Base-by-base conservation (phyloP, 2,113 vertebrate genomes). In the Danionella cerebrum region DNA sequence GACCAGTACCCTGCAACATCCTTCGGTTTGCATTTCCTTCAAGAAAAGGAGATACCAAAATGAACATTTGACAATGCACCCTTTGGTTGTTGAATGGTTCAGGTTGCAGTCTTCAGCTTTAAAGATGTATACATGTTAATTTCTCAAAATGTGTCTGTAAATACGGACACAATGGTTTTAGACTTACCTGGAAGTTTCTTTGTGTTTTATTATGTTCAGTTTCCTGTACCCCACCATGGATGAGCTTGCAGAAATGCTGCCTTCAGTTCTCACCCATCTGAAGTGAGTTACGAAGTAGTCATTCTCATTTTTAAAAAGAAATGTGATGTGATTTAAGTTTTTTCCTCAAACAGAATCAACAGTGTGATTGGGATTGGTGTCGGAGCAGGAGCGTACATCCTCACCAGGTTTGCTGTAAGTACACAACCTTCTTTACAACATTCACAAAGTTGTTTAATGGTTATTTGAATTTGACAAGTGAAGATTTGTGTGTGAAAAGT, bases 191-290 rank as follows among this genome's bases (percentile, higher is more conserved):
- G 19, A 6, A 42, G 12, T 65, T 44, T 10, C 2, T 22, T 18
- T 33, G n/a, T 22, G 6, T 47, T 13, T 42, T 24, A 14, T 47
- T 21, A 5, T 29, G 9, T 25, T 52, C 68, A 98, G 95, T 79
- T 98, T 94, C 78, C 91, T 92, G 83, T 98, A 96, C 53, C 94
- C 95, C 25, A 89, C 89, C n/a, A 92, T 94, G 92, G 94, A 98
- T 76, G 90, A 97, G 45, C 84, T 98, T 72, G 90, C 95, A 13
- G 91, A 94, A 84, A 96, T 98, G 95, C 79, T 98, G 69, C 90
- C 91, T 0, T 79, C 93, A 47, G 93, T 98, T 70, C 75, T 97
- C 41, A 92, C 86, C 0, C 93, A 98, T 69, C 83, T 97, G 27
- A 92, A 90, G 94, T 94, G 83, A 89, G 91, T 9, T 6, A 89